Evolutionary conservation across 2,797 vertebrate genomes (phyloP).

Genomic region (Chromis chromis): DNA sequence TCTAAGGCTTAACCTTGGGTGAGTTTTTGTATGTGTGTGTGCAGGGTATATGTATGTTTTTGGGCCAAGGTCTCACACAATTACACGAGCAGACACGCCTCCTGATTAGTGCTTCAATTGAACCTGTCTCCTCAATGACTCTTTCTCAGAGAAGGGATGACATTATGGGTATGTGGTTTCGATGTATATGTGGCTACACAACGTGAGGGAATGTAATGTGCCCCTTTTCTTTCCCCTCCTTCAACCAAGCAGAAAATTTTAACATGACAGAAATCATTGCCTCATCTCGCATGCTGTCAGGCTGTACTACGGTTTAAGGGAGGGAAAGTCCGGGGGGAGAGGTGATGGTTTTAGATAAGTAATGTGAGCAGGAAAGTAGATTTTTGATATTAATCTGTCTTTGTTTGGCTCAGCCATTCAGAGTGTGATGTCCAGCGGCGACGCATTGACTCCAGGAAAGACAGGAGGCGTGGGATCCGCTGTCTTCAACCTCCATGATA

Average conservation of each 20-base stretch:
- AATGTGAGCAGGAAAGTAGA: slow-evolving; percentile 4
- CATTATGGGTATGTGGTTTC: slow-evolving; percentile 17
- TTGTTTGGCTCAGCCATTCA: slow-evolving; percentile 87
- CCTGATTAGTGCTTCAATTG: slow-evolving; percentile 61
- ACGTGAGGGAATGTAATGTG: slow-evolving; percentile 48
- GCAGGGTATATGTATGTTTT: slow-evolving; percentile 43
- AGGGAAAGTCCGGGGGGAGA: slow-evolving; percentile 17
- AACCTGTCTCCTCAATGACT: slow-evolving; percentile 60
- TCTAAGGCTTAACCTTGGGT: slow-evolving; percentile 63
- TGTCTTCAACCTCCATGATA: slow-evolving; percentile 89
- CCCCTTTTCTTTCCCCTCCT: slow-evolving; percentile 8
- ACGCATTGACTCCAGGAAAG: slow-evolving; percentile 89
- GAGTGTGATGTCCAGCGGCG: slow-evolving; percentile 93
- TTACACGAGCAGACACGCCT: slow-evolving; percentile 36
- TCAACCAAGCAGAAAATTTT: slow-evolving; percentile 35
- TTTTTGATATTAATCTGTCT: slow-evolving; percentile 39
- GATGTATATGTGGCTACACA: slow-evolving; percentile 24
- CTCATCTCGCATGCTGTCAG: slow-evolving; percentile 65
- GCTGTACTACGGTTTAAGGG: slow-evolving; percentile 14
- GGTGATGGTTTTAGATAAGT: slow-evolving; percentile 36
- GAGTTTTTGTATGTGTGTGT: slow-evolving; percentile 32
- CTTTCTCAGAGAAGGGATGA: slow-evolving; percentile 31
- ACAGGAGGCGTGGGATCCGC: slow-evolving; percentile 93
- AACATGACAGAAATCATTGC: slow-evolving; percentile 67
- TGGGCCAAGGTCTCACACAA: slow-evolving; percentile 35